Evolutionary conservation across 92 coral and sea anemone species (phyloP).

Genomic region (Scolanthus callimorphus): DNA sequence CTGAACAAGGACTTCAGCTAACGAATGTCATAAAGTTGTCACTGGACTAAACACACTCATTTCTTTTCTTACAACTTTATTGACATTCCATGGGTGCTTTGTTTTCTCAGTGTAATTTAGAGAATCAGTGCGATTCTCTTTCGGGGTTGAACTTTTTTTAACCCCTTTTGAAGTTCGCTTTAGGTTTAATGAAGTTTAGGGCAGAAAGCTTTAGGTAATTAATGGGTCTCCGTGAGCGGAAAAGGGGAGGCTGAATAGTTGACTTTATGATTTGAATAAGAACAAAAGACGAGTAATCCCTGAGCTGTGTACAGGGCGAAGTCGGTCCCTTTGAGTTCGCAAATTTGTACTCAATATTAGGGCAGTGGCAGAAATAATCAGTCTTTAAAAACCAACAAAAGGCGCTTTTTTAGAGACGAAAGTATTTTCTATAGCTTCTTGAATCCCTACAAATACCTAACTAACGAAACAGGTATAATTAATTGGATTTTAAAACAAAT

Average conservation of each 20-base stretch:
- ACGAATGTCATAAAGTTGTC: constrained; percentile 11
- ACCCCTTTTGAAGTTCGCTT: background rate
- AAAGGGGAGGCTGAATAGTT: background rate
- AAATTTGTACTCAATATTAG: no score
- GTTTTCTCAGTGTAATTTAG: background rate
- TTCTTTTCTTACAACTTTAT: background rate
- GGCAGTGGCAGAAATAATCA: no score
- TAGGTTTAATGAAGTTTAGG: background rate
- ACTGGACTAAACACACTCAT: constrained; percentile 5
- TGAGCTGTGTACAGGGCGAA: background rate
- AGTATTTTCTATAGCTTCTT: no score
- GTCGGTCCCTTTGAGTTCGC: background rate
- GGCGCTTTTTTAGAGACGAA: no score
- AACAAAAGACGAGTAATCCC: background rate
- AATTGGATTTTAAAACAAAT: no score
- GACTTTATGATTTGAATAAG: background rate
- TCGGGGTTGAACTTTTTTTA: background rate
- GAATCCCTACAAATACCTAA: no score
- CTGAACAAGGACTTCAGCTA: background rate
- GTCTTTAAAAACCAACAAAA: no score
- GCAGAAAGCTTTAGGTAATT: no score
- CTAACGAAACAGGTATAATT: no score
- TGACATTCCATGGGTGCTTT: background rate
- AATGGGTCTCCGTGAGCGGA: background rate
- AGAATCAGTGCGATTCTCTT: background rate